Base-by-base conservation (phyloP, 2,888 invertebrate genomes). In the Phyllotreta cruciferae region DNA sequence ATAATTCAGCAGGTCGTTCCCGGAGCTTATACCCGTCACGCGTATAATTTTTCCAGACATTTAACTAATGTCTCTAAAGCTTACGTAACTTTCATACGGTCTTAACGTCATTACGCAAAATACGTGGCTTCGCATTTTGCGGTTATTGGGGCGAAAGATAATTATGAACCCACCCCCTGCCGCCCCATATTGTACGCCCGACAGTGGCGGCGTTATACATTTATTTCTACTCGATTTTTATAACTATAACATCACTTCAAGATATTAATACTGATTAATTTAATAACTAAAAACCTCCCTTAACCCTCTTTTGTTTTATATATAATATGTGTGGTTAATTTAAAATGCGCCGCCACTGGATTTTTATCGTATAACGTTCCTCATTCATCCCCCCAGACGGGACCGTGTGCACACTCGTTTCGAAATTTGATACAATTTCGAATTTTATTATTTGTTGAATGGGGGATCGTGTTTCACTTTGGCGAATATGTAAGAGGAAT, bases 1-100 rank as follows among this genome's bases (percentile, higher is more conserved):
- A 24, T 24, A 24, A 24, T 24, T 24, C 24, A 24, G 24, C 24
- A 4, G 24, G 24, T 24, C 24, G 24, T 24, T 24, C 24, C 24
- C 24, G 24, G 24, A 24, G 24, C 24, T 24, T 24, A 24, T 24
- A 24, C 24, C 24, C 45, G 44, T 58, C 64, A 60, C 56, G 67
- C 64, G 67, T 58, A 50, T 56, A 62, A 66, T 60, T 64, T 67
- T 66, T 67, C 67, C 67, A 62, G 60, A 64, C 60, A 60, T 67
- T 67, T 64, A 67, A 64, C 67, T 64, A 53, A 64, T 55, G 53
- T 57, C 50, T 24, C 24, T 56, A 56, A 55, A 50, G 62, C 57
- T 64, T 62, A 56, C 64, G 60, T 56, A 64, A 60, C 56, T 66
- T 66, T 62, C 57, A 62, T 45, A 62, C 54, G 60, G 62, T 64